Evolutionary conservation across 2,113 vertebrate species (phyloP).

Genomic region (Acanthisitta chloris): DNA sequence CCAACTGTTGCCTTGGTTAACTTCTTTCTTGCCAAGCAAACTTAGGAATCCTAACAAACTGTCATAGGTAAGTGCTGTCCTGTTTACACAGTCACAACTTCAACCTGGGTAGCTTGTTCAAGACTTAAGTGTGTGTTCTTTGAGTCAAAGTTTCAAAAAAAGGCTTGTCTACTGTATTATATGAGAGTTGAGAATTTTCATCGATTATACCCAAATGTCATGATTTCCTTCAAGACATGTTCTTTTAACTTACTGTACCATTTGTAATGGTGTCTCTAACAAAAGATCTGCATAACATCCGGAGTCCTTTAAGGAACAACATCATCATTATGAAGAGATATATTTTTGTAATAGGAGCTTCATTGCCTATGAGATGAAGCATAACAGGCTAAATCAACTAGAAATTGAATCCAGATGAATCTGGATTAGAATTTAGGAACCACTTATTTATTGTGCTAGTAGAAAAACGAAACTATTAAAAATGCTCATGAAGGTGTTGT

Average conservation of each 20-base stretch:
- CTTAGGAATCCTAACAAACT: not conserved
- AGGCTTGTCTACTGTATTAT: rapidly evolving
- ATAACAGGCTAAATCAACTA: not conserved
- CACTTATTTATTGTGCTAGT: not conserved
- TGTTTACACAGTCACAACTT: not conserved
- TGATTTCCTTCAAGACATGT: not conserved
- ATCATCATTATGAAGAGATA: not conserved
- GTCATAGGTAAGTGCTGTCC: not conserved
- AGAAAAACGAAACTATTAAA: not conserved
- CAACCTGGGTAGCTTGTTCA: not conserved
- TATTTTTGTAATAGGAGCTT: not conserved
- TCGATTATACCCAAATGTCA: not conserved
- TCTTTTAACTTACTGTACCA: not conserved
- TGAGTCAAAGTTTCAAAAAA: not conserved
- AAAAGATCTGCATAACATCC: not conserved
- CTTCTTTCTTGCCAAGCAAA: not conserved
- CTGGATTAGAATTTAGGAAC: not conserved
- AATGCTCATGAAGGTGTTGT: not conserved
- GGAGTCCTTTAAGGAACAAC: not conserved
- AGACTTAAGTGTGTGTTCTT: not conserved
- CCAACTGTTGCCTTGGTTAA: not conserved
- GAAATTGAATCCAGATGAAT: not conserved
- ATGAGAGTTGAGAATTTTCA: not conserved
- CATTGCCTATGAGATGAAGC: not conserved
- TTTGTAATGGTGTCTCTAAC: not conserved